Base-by-base conservation (phyloP, 2,113 vertebrate genomes). In the Neopipo cinnamomea region DNA sequence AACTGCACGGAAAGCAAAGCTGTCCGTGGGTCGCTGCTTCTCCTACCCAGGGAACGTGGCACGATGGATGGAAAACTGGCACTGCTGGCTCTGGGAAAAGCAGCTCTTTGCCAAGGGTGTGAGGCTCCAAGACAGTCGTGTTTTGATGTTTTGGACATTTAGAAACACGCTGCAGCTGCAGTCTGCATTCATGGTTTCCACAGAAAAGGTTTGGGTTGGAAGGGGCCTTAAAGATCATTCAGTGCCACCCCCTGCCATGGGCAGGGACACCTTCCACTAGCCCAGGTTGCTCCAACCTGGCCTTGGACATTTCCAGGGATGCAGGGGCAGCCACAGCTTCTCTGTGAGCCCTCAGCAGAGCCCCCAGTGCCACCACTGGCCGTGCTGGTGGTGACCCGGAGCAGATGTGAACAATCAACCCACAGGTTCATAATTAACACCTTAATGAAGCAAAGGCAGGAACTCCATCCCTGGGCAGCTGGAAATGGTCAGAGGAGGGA, bases 331-430 rank as follows among this genome's bases (percentile, higher is more conserved):
- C 28, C 39, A 20, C 61, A 41, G 27, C 18, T 63, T 42, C 61
- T 31, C 27, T 14, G 39, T 13, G 30, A 8, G 23, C 56, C 25
- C 25, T 20, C 44, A 52, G 31, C 33, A 62, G 24, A 28, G 8
- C 33, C 8, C 12, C 4, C 19, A 4, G 5, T 0, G 61, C 41
- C 9, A 4, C 27, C 6, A 33, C 11, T 4, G 3, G 10, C 1
- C 0, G 2, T 39, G 35, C 59, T 52, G 46, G 22, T 16, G 18
- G 41, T 11, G 67, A 66, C 67, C 41, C 39, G 18, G 42, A 25
- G 52, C 66, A 82, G 52, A 17, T 12, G 17, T 4, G 3, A 17
- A 2, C n/a, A 37, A 1, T 16, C 23, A 74, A 10, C 30, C 10
- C 59, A 31, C 0, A 5, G 7, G 7, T 5, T 37, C 0, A 0